Conservation (phyloP, 2,113 vertebrate genomes). For the Nanorana parkeri region DNA sequence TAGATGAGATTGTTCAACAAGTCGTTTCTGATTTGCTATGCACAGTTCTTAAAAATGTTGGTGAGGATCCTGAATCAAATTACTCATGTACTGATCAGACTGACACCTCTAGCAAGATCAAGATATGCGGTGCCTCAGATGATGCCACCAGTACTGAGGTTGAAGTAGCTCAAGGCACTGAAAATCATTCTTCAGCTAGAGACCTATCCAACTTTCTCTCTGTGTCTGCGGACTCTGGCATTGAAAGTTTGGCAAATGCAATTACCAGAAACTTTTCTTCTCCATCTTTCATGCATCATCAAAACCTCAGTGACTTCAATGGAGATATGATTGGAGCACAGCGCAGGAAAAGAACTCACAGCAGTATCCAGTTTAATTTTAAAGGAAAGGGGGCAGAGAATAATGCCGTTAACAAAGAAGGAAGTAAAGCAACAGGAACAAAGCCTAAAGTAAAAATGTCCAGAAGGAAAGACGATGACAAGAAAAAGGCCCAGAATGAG, state of each 20-base stretch:
- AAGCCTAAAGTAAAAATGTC: conserved; percentile 94
- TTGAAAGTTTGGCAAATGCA: conserved; percentile 79
- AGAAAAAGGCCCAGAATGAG: conserved; percentile 84
- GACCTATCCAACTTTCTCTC: conserved; percentile 69
- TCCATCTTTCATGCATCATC: conserved; percentile 86
- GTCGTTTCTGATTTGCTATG: conserved; percentile 87
- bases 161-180: conserved; percentile 63
- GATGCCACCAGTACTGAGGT: conserved; percentile 64
- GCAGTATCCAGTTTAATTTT: conserved; percentile 93
- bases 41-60: conserved; percentile 78
- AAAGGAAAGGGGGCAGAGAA: conserved; percentile 92
- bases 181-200: conserved; percentile 65
- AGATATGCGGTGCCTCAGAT: conserved; percentile 57
- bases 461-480: conserved; percentile 90
- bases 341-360: conserved; percentile 88
- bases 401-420: conserved; percentile 80
- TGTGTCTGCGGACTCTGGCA: conserved; percentile 69
- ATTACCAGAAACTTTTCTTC: conserved; percentile 94
- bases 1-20: conserved; percentile 83
- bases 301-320: conserved; percentile 73
- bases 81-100: conserved; percentile 77
- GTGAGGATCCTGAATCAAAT: conserved; percentile 69
- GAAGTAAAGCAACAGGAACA: conserved; percentile 83
- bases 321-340: conserved; percentile 74
- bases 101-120: conserved; percentile 69